phyloP scores from a whole-genome alignment of 2,113 vertebrate species.

The Rhinogobius similis region DNA sequence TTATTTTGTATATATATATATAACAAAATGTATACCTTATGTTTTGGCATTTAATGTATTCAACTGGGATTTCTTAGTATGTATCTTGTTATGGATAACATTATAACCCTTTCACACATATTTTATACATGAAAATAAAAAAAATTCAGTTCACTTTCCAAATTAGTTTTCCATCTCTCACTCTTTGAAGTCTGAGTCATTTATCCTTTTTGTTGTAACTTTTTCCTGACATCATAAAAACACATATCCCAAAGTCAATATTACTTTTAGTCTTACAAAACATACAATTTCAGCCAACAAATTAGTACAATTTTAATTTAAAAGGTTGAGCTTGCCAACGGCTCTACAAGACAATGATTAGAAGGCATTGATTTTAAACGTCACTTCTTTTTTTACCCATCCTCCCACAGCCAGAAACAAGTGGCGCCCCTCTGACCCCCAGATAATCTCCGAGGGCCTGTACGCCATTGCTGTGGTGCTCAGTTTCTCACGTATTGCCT shows the following conservation, averaged over 20 bases:
- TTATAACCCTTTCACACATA: neutral
- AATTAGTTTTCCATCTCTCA: slow-evolving; percentile 3
- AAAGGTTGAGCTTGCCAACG: neutral
- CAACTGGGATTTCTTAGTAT: no score
- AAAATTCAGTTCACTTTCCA: no score
- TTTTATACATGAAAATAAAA: neutral
- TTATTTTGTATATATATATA: no score
- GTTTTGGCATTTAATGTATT: no score
- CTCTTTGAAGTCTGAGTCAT: slow-evolving; percentile 10
- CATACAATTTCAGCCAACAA: slow-evolving; percentile 7
- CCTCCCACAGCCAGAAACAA: slow-evolving; percentile 90
- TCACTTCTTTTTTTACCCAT: slow-evolving; percentile 19
- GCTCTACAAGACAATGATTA: neutral
- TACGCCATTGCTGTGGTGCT: slow-evolving; percentile 96
- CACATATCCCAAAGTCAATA: neutral
- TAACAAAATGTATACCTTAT: no score
- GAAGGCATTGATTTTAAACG: slow-evolving; percentile 3
- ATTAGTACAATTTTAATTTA: neutral
- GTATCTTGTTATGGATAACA: no score
- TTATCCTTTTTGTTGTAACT: neutral
- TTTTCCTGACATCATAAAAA: slow-evolving; percentile 3
- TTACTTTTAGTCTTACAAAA: slow-evolving; percentile 15
- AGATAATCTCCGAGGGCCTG: slow-evolving; percentile 97
- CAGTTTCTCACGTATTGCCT: slow-evolving; percentile 97
- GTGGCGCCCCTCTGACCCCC: slow-evolving; percentile 96